Conservation (phyloP, 2,888 invertebrate genomes). For the Microchrysa polita region DNA sequence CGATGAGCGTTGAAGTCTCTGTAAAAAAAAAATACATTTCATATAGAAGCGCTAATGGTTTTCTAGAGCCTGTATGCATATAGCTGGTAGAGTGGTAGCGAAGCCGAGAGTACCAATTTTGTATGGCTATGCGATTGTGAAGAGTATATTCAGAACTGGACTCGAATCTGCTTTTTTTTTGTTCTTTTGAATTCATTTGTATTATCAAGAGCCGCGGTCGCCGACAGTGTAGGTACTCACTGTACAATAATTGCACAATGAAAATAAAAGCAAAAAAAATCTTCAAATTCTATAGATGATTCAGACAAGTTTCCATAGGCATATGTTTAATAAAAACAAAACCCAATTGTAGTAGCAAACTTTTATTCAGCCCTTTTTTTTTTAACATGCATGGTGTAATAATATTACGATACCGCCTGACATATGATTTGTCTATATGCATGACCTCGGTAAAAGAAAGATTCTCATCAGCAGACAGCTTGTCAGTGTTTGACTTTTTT, state of each 20-base stretch:
- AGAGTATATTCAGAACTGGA: no score
- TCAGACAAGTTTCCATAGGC: background rate
- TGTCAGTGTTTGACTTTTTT: slow-evolving; percentile 26
- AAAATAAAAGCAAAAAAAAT: no score
- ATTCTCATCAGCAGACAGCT: slow-evolving; percentile 36
- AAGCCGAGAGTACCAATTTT: no score
- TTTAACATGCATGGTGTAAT: background rate
- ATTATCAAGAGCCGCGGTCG: background rate
- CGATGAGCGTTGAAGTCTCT: no score
- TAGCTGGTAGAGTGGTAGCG: no score
- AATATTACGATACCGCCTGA: slow-evolving; percentile 1
- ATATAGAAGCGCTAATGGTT: no score
- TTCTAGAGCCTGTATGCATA: no score
- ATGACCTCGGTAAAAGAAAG: slow-evolving; percentile 29
- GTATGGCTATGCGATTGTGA: no score
- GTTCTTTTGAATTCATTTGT: background rate
- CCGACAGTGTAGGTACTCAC: background rate
- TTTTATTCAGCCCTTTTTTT: no score
- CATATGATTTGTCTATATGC: slow-evolving; percentile 6
- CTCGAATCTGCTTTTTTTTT: background rate
- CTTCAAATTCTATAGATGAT: background rate
- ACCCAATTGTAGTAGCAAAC: no score
- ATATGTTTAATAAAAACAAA: background rate
- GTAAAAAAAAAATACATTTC: no score
- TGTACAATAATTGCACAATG: background rate